phyloP scores from a whole-genome alignment of 2,888 invertebrate genomes.

The Chloroclysta siterata region DNA sequence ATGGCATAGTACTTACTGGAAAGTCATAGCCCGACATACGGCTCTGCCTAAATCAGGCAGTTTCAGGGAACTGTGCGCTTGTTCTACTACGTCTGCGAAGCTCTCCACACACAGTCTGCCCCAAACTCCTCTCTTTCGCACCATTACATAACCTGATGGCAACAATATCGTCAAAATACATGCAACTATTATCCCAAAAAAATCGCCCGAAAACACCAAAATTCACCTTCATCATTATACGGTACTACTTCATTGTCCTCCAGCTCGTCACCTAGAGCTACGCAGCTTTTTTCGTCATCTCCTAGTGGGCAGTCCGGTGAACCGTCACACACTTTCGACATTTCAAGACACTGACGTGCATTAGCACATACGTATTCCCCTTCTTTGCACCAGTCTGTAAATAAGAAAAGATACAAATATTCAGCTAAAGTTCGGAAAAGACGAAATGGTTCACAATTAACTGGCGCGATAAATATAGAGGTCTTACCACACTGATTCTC shows the following conservation, averaged over 20 bases:
- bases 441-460: too few relatives aligned
- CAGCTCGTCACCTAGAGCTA: slow-evolving; percentile 85
- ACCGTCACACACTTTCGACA: slow-evolving; percentile 88
- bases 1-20: slow-evolving; percentile 82
- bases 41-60: slow-evolving; percentile 89
- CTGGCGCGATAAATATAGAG: not conserved
- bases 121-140: slow-evolving; percentile 90
- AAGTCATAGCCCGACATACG: slow-evolving; percentile 91
- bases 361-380: slow-evolving; percentile 91
- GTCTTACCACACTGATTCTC: slow-evolving; percentile 89
- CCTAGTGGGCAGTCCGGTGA: slow-evolving; percentile 88
- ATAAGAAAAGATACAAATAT: not conserved
- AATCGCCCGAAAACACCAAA: too few relatives aligned
- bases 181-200: not conserved
- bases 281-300: slow-evolving; percentile 91
- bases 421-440: too few relatives aligned
- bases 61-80: slow-evolving; percentile 86
- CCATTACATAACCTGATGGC: slow-evolving; percentile 88
- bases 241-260: slow-evolving; percentile 85
- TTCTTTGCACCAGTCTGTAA: slow-evolving; percentile 89
- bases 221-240: slow-evolving; percentile 86
- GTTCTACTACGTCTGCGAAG: slow-evolving; percentile 85
- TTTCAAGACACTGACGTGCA: slow-evolving; percentile 88
- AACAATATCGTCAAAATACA: slow-evolving; percentile 11
- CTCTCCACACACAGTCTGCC: slow-evolving; percentile 90